Conservation (phyloP, 2,113 vertebrate genomes). For the Microcebus lehilahytsara region DNA sequence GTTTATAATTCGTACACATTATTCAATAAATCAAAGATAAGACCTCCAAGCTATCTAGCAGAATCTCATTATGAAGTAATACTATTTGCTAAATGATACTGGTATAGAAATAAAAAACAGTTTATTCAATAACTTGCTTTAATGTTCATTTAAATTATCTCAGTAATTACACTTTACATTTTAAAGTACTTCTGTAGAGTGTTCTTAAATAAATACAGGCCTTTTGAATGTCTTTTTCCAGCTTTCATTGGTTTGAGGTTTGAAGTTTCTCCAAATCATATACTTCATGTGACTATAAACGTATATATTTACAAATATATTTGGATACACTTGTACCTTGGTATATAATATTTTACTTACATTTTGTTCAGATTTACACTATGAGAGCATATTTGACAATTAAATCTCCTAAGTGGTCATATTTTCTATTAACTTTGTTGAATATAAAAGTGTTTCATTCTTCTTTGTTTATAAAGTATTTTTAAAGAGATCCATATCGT, state of each 20-base stretch:
- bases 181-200: neutral
- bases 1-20: neutral
- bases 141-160: constrained; percentile 7
- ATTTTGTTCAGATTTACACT: neutral
- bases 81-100: neutral
- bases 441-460: neutral
- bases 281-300: neutral
- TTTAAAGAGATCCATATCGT: neutral
- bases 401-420: neutral
- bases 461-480: neutral
- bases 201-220: neutral
- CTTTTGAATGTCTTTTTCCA: neutral
- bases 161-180: neutral
- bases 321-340: neutral
- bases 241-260: neutral
- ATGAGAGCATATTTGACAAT: neutral
- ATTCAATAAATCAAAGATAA: constrained; percentile 3
- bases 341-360: neutral
- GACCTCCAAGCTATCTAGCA: neutral
- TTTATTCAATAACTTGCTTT: neutral
- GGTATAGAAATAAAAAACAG: neutral
- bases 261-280: neutral
- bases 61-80: neutral
- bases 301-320: neutral
- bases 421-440: neutral